Evolutionary conservation across 2,888 invertebrate genomes (phyloP), one percentile per base, ranked within the genome.

Genomic region (Lasius fuliginosus): DNA sequence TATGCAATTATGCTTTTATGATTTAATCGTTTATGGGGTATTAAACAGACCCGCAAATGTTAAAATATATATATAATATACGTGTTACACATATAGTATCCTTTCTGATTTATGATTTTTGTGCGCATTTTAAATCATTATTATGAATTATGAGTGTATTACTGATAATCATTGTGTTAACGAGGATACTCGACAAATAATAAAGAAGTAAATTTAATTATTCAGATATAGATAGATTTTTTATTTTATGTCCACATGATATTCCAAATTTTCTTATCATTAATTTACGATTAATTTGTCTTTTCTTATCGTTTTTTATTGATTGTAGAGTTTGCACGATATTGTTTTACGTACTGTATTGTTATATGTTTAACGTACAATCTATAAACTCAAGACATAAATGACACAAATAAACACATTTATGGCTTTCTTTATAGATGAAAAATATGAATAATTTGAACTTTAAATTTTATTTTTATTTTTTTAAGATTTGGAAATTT

Each of bases 191-290:
- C 87, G 85, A 85, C 87, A 89, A 88, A 90, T 92, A 94, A 94
- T 94, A 94, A 94, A 93, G 88, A 93, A 93, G 89, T 91, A 86
- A 91, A 93, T 93, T 93, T 92, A 93, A 92, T 92, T 92, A 90
- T 93, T 92, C 91, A 91, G 85, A 49, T 49, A 49, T 46, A 85
- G 36, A 40, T 18, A 58, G 58, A 82, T 84, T 81, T 84, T 81
- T 85, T 71, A 65, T 68, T 74, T 82, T 49, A 74, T 23, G 46
- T 36, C 58, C 73, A 46, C 8, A 12, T 60, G n/a, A 33, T 58
- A 18, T 76, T 9, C 27, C 53, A 30, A 56, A 56, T 18, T 42
- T 68, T 68, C 30, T 36, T 36, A 18, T 56, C n/a, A 30, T 58
- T 18, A 49, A 67, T 67, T 36, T 36, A 18, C 40, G 15, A 30